Conservation (phyloP, 2,888 invertebrate genomes). For the Metellina segmentata region DNA sequence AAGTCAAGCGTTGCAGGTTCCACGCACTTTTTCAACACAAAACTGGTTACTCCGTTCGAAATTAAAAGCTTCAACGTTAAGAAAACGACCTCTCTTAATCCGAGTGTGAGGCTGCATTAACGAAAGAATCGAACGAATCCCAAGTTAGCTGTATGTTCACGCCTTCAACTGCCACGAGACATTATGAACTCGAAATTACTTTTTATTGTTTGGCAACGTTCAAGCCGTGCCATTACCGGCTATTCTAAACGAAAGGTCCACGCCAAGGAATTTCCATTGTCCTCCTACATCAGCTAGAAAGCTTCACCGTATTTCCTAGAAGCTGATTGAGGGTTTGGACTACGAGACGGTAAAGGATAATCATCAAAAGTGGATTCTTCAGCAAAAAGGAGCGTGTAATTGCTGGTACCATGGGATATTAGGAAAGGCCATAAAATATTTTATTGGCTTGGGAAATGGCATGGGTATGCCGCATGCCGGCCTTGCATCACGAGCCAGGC, state of each 20-base stretch:
- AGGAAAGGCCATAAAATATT: neutral
- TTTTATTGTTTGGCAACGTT: constrained; percentile 25
- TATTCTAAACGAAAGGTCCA: constrained; percentile 13
- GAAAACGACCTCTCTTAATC: neutral
- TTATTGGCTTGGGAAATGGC: neutral
- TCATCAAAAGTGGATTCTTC: constrained; percentile 47
- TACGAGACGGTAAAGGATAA: constrained; percentile 8
- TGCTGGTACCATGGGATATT: constrained; percentile 1
- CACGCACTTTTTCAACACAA: no score
- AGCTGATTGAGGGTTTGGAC: constrained; percentile 44
- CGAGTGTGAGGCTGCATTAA: neutral
- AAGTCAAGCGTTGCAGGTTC: no score
- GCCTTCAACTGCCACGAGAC: constrained; percentile 13
- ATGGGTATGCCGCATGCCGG: neutral
- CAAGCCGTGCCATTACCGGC: constrained; percentile 43
- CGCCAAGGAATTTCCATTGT: constrained; percentile 68
- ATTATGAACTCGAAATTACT: constrained; percentile 37
- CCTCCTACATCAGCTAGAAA: constrained; percentile 7
- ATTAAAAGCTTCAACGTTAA: neutral
- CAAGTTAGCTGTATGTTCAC: constrained; percentile 15
- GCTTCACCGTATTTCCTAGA: constrained; percentile 5
- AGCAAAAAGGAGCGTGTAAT: constrained; percentile 10
- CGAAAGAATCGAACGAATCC: neutral
- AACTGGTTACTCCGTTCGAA: neutral
- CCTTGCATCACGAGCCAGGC: neutral